phyloP scores from a whole-genome alignment of 2,888 invertebrate genomes.

The Sesia bembeciformis region DNA sequence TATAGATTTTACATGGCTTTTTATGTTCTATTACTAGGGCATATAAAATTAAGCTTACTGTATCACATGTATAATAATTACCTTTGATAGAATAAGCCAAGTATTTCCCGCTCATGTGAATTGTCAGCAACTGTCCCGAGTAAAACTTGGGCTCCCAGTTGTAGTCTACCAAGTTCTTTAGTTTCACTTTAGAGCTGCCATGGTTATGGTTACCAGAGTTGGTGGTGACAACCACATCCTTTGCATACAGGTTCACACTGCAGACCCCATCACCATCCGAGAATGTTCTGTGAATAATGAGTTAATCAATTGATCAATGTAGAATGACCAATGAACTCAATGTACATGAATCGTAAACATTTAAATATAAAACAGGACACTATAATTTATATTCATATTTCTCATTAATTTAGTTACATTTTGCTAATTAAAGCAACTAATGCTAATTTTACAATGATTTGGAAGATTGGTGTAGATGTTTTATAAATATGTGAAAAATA shows the following conservation, averaged over 20 bases:
- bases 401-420: no score
- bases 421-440: no score
- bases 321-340: no score
- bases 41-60: neutral
- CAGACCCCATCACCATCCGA: conserved; percentile 74
- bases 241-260: conserved; percentile 70
- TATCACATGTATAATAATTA: conserved; percentile 34
- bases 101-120: conserved; percentile 88
- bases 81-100: conserved; percentile 94
- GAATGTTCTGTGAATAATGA: conserved; percentile 60
- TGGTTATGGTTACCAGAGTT: conserved; percentile 83
- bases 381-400: no score
- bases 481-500: no score
- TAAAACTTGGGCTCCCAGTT: conserved; percentile 94
- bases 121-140: conserved; percentile 89
- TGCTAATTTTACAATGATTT: no score
- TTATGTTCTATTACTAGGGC: neutral
- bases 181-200: conserved; percentile 92
- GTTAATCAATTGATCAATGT: no score
- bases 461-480: no score
- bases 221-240: conserved; percentile 81
- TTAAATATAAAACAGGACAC: no score
- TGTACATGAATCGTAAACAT: no score
- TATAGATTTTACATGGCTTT: no score
- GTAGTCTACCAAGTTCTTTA: conserved; percentile 92